Evolutionary conservation across 2,113 vertebrate species (phyloP).

Genomic region (Etheostoma cragini): DNA sequence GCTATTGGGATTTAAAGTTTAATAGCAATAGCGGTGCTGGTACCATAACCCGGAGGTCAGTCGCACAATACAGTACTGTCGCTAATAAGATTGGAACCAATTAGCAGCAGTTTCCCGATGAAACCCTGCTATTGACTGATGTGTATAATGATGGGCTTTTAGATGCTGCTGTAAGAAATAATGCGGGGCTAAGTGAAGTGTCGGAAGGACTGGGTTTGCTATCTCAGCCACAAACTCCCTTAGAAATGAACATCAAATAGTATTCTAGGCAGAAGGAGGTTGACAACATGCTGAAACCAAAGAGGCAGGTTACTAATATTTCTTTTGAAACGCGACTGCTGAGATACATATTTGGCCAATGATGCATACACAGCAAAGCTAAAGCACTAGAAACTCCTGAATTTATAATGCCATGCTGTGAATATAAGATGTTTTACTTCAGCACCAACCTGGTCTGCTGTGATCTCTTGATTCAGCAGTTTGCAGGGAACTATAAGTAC

Average conservation of each 20-base stretch:
- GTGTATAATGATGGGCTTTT: slow-evolving; percentile 55
- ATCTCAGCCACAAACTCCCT: slow-evolving; percentile 68
- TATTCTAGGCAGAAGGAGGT: slow-evolving; percentile 69
- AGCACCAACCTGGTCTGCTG: slow-evolving; percentile 36
- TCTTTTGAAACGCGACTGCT: slow-evolving; percentile 60
- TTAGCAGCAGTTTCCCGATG: slow-evolving; percentile 60
- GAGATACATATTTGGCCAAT: slow-evolving; percentile 62
- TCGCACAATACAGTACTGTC: slow-evolving; percentile 22
- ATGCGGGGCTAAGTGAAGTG: slow-evolving; percentile 69
- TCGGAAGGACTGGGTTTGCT: slow-evolving; percentile 60
- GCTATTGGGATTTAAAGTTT: background rate
- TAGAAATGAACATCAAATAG: slow-evolving; percentile 71
- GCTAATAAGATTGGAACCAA: slow-evolving; percentile 55
- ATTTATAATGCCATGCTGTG: slow-evolving; percentile 72
- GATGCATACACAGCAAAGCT: slow-evolving; percentile 73
- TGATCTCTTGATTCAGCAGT: slow-evolving; percentile 53
- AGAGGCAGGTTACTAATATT: slow-evolving; percentile 74
- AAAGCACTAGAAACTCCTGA: slow-evolving; percentile 63
- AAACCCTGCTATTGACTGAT: slow-evolving; percentile 64
- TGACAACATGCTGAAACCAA: slow-evolving; percentile 74
- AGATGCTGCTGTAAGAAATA: slow-evolving; percentile 59
- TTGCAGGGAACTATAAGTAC: slow-evolving; percentile 32
- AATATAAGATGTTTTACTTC: slow-evolving; percentile 39
- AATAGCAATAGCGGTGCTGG: background rate
- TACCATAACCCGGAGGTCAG: slow-evolving; percentile 24